Evolutionary conservation across 2,113 vertebrate genomes (phyloP).

Genomic region (Phyllopteryx taeniolatus): DNA sequence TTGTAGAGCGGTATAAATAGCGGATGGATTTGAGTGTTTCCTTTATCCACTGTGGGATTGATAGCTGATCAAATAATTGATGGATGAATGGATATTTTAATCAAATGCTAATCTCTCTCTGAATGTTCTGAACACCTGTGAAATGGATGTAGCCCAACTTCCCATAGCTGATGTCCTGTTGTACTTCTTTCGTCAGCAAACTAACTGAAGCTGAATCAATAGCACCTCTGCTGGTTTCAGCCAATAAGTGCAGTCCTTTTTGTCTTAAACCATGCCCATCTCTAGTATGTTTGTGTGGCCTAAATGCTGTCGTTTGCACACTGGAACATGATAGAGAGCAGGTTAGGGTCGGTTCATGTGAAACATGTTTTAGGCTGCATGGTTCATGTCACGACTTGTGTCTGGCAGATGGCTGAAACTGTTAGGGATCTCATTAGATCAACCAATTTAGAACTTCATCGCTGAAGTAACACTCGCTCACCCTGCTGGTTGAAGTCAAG

Average conservation of each 20-base stretch:
- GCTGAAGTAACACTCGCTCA: constrained; percentile 56
- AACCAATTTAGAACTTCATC: constrained; percentile 76
- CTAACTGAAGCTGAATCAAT: neutral
- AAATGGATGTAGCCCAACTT: no score
- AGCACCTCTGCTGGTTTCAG: neutral
- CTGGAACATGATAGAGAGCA: constrained; percentile 48
- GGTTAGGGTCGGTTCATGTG: constrained; percentile 51
- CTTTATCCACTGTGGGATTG: no score
- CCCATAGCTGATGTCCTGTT: no score
- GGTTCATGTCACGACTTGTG: constrained; percentile 76
- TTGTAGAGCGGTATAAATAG: no score
- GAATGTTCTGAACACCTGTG: no score
- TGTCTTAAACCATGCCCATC: neutral
- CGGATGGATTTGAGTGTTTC: no score
- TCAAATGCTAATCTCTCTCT: no score
- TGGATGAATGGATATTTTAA: no score
- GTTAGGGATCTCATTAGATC: constrained; percentile 82
- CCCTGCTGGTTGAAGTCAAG: constrained; percentile 73
- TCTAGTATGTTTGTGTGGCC: neutral
- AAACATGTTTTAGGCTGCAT: constrained; percentile 68
- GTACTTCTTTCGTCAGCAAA: neutral
- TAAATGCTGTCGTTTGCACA: constrained; percentile 30
- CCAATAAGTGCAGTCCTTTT: neutral
- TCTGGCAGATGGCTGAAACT: constrained; percentile 80
- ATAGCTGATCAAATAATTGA: no score